Evolutionary conservation across 2,888 invertebrate species (phyloP).

Genomic region (Tenthredo distinguenda): DNA sequence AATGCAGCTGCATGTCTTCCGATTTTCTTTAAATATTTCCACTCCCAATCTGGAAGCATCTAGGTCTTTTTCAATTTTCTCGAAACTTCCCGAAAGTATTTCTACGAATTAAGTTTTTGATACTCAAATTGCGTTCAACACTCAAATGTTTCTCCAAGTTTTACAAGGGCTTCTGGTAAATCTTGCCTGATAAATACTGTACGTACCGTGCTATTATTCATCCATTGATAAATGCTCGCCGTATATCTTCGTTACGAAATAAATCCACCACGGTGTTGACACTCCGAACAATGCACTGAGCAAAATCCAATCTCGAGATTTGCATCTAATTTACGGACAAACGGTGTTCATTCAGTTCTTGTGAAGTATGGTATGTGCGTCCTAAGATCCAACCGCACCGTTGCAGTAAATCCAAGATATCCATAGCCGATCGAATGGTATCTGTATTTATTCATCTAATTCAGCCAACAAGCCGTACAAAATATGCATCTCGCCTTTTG

Average conservation of each 20-base stretch:
- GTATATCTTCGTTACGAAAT: slow-evolving; percentile 28
- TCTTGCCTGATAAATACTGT: not conserved
- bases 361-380: not conserved
- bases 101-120: not conserved
- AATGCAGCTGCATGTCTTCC: not conserved
- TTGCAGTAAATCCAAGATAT: not conserved
- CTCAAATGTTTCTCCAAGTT: not conserved
- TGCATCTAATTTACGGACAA: slow-evolving; percentile 32
- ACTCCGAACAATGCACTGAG: not conserved
- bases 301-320: slow-evolving; percentile 22
- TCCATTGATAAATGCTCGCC: not conserved
- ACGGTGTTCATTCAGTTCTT: not conserved
- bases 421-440: not conserved
- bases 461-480: not conserved
- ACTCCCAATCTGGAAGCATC: not conserved
- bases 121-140: not conserved
- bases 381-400: not conserved
- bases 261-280: not conserved
- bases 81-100: not conserved
- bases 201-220: not conserved
- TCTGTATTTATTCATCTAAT: not conserved
- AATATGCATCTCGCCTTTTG: not conserved
- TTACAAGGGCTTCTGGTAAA: not conserved
- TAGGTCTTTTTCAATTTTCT: not conserved
- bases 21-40: not conserved